These are phyloP conservation scores for Uloborus plumipes DNA, from an alignment of 2,888 invertebrate species.

Conservation along the genomic window DNA sequence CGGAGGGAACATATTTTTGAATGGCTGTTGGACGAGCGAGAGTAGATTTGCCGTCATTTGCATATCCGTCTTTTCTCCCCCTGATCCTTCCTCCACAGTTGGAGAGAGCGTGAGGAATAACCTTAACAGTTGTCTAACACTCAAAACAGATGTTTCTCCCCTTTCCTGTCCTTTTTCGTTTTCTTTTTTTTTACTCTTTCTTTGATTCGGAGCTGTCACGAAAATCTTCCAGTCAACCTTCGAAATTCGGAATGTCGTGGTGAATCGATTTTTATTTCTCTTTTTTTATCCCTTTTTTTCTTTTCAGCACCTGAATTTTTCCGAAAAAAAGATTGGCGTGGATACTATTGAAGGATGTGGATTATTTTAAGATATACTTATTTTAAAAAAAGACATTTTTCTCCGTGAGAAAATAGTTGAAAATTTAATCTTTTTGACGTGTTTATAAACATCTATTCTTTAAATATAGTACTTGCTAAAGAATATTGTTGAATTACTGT, in stretches of 20 bases:
- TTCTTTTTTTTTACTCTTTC: constrained; percentile 6
- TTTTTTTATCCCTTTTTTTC: neutral
- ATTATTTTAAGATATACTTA: too few species aligned
- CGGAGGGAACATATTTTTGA: constrained; percentile 59
- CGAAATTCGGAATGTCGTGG: constrained; percentile 12
- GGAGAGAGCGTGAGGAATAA: constrained; percentile 55
- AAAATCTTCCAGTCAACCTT: constrained; percentile 59
- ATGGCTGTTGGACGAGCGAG: constrained; percentile 49
- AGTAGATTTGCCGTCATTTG: constrained; percentile 63
- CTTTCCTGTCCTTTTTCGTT: neutral
- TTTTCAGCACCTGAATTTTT: too few species aligned
- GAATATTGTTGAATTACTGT: too few species aligned
- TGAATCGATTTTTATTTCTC: constrained; percentile 6
- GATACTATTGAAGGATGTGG: too few species aligned
- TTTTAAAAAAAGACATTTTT: too few species aligned
- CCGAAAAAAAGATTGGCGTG: too few species aligned
- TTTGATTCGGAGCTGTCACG: constrained; percentile 46
- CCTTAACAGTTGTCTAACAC: constrained; percentile 63
- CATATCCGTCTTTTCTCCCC: constrained; percentile 43
- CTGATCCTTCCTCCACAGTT: neutral
- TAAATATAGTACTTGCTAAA: too few species aligned
- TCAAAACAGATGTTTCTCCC: constrained; percentile 61
- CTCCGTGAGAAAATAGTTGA: too few species aligned
- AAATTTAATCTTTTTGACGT: too few species aligned
- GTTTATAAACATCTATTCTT: too few species aligned